These are phyloP conservation scores for Melanaphis sacchari DNA, from an alignment of 1,140 invertebrate species.

Conservation along the genomic window DNA sequence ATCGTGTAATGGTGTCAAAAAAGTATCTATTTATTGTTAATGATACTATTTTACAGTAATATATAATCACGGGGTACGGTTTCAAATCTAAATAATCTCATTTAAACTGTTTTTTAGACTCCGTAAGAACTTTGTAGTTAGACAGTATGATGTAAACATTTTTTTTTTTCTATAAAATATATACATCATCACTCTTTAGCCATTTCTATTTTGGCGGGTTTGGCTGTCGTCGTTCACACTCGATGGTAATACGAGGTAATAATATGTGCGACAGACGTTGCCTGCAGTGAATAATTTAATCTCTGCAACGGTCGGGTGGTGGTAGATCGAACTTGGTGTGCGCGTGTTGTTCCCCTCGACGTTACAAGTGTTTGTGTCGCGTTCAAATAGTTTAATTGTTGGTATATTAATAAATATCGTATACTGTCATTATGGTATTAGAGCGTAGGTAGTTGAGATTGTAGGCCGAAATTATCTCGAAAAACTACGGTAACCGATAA, in stretches of 20 bases:
- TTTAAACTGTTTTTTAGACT: not conserved
- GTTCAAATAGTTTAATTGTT: not conserved
- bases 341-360: not conserved
- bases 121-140: not conserved
- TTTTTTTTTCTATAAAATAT: not conserved
- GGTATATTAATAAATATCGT: not conserved
- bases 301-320: not conserved
- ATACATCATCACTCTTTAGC: not conserved
- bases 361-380: not conserved
- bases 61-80: too few species aligned
- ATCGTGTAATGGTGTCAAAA: not conserved
- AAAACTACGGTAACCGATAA: not conserved
- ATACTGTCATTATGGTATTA: not conserved
- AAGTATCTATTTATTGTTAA: not conserved
- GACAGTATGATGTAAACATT: not conserved
- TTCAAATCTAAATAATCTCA: too few species aligned
- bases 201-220: not conserved
- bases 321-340: not conserved
- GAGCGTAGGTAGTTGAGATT: slow-evolving; percentile 26
- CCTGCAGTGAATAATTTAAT: not conserved
- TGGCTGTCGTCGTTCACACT: not conserved
- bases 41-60: not conserved
- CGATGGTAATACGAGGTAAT: not conserved
- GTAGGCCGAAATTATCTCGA: not conserved
- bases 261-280: not conserved